Conservation (phyloP, 2,113 vertebrate species). For the Nothoprocta perdicaria region DNA sequence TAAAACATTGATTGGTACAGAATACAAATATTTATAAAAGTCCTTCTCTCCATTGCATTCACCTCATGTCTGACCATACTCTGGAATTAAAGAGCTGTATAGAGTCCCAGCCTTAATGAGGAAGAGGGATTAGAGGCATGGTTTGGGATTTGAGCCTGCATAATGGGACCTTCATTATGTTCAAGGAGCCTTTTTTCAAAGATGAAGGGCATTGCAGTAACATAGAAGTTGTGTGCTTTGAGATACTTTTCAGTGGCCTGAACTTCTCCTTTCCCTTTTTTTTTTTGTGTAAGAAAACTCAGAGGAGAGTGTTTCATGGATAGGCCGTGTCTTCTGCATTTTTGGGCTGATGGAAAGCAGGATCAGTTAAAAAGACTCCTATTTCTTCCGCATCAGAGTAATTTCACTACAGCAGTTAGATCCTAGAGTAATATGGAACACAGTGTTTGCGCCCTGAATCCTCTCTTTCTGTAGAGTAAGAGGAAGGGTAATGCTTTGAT, state of each 20-base stretch:
- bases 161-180: background rate
- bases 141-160: background rate
- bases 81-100: background rate
- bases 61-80: background rate
- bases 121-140: background rate
- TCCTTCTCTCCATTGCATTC: background rate
- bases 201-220: background rate
- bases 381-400: accelerated
- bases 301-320: background rate
- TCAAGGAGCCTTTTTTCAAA: background rate
- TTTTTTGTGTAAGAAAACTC: background rate
- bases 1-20: background rate
- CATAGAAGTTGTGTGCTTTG: background rate
- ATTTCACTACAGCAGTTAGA: background rate
- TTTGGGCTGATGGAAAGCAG: background rate
- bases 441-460: background rate
- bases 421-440: background rate
- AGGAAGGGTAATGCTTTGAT: background rate
- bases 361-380: background rate
- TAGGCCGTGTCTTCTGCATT: accelerated
- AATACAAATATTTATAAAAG: background rate
- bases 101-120: background rate
- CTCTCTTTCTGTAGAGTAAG: background rate
- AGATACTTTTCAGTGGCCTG: background rate
- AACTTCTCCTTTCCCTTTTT: background rate